Percentiles rank a stretch among this genome's conserved stretches.
Evolutionary conservation across 2,888 invertebrate species (phyloP).

Genomic region (Clusia tigrina): DNA sequence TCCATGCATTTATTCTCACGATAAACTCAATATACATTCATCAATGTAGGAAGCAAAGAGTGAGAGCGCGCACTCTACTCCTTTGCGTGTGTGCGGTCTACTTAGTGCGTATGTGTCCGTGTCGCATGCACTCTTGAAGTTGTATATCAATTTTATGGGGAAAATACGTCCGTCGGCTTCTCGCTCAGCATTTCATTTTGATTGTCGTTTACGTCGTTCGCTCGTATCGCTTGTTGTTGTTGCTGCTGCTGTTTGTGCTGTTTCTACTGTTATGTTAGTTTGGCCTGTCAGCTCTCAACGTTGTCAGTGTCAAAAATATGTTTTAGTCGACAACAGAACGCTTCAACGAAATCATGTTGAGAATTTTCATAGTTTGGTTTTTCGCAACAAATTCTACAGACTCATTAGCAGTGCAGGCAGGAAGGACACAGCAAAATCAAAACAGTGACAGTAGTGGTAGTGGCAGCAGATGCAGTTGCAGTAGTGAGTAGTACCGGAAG

Average conservation of each 20-base stretch:
- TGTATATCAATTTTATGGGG: slow-evolving; percentile 56
- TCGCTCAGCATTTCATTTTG: slow-evolving; percentile 30
- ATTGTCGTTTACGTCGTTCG: slow-evolving; percentile 23
- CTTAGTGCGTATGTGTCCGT: slow-evolving; percentile 2
- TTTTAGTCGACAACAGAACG: slow-evolving; percentile 64
- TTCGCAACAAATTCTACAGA: slow-evolving; percentile 45
- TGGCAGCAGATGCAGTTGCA: slow-evolving; percentile 5
- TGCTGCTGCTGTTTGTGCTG: slow-evolving; percentile 30
- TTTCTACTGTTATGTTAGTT: slow-evolving; percentile 29
- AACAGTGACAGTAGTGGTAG: slow-evolving; percentile 26
- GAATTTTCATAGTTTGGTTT: slow-evolving; percentile 43
- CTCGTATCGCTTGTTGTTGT: slow-evolving; percentile 18
- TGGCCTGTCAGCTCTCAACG: slow-evolving; percentile 58
- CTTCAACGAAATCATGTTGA: slow-evolving; percentile 63
- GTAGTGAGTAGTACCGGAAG: slow-evolving; percentile 11
- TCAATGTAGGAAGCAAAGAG: too few relatives aligned
- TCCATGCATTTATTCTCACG: too few relatives aligned
- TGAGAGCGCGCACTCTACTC: too few relatives aligned
- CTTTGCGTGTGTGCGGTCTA: too few relatives aligned
- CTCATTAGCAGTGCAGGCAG: background rate
- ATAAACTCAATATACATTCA: too few relatives aligned
- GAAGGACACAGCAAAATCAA: slow-evolving; percentile 1
- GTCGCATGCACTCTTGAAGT: slow-evolving; percentile 28
- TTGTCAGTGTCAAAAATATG: slow-evolving; percentile 65
- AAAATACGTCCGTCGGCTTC: slow-evolving; percentile 29